Conservation (phyloP, 2,888 invertebrate species). For the Rhamnusium bicolor region DNA sequence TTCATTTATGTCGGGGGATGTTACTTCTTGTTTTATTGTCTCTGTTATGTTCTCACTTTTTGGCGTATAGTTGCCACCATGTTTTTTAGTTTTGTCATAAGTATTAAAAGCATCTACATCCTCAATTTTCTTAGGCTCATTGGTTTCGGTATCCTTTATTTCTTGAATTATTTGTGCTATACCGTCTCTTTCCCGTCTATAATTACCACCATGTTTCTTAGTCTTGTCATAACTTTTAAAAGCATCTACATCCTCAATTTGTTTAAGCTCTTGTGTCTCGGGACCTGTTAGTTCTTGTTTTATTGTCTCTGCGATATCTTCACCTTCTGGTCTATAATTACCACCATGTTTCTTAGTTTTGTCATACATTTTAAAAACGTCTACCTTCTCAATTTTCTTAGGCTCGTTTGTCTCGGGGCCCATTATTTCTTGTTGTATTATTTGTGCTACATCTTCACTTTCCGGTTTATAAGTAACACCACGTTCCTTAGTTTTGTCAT, state of each 20-base stretch:
- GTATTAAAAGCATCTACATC: conserved; percentile 23
- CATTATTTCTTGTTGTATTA: neutral
- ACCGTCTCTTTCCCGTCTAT: conserved; percentile 38
- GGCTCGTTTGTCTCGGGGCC: neutral
- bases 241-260: neutral
- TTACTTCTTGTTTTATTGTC: neutral
- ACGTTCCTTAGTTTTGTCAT: conserved; percentile 38
- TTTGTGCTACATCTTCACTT: neutral
- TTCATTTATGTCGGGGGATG: neutral
- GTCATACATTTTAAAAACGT: conserved; percentile 15
- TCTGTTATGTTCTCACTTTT: conserved; percentile 24
- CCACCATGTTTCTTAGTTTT: conserved; percentile 30
- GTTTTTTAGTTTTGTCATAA: conserved; percentile 49
- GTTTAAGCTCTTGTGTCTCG: conserved; percentile 22
- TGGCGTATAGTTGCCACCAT: conserved; percentile 55
- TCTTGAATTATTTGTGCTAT: neutral
- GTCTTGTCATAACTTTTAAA: conserved; percentile 12
- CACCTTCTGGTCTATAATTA: conserved; percentile 27
- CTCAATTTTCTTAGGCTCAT: neutral
- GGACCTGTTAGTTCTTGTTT: conserved; percentile 11
- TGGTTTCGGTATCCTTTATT: neutral
- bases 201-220: conserved; percentile 16
- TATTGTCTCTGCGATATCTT: neutral
- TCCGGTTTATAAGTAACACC: conserved; percentile 35
- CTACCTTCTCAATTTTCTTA: neutral